Evolutionary conservation across 2,113 vertebrate species (phyloP).

Genomic region (Okapia johnstoni): DNA sequence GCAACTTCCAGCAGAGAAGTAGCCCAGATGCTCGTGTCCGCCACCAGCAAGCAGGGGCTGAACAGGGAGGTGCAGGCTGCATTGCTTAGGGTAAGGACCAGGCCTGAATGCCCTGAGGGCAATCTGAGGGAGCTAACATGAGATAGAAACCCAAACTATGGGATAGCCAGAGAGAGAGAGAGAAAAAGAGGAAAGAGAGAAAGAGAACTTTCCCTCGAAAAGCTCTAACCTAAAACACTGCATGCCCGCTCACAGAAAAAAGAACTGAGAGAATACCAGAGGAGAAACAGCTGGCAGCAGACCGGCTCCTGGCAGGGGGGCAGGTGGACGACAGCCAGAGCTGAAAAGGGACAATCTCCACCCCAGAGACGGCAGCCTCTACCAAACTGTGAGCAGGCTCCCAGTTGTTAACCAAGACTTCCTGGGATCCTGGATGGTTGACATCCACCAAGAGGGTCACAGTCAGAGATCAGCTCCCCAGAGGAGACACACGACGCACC

Average conservation of each 20-base stretch:
- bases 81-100: background rate
- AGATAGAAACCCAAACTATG: background rate
- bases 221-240: background rate
- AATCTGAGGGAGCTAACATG: background rate
- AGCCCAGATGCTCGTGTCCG: background rate
- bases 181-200: too few species aligned
- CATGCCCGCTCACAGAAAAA: background rate
- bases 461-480: background rate
- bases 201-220: rapidly evolving
- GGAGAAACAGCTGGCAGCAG: background rate
- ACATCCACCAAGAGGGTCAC: background rate
- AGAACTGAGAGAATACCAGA: background rate
- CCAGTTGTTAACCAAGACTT: background rate
- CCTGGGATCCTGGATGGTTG: background rate
- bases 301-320: background rate
- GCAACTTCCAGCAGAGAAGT: background rate
- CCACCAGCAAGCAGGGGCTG: background rate
- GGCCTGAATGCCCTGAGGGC: background rate
- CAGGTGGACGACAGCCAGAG: too few species aligned
- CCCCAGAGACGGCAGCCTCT: background rate
- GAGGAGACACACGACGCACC: background rate
- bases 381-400: background rate
- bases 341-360: background rate
- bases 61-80: background rate
- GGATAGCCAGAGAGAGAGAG: background rate